These are phyloP conservation scores for Danio aesculapii DNA, from an alignment of 2,797 vertebrate genomes.

Conservation along the genomic window DNA sequence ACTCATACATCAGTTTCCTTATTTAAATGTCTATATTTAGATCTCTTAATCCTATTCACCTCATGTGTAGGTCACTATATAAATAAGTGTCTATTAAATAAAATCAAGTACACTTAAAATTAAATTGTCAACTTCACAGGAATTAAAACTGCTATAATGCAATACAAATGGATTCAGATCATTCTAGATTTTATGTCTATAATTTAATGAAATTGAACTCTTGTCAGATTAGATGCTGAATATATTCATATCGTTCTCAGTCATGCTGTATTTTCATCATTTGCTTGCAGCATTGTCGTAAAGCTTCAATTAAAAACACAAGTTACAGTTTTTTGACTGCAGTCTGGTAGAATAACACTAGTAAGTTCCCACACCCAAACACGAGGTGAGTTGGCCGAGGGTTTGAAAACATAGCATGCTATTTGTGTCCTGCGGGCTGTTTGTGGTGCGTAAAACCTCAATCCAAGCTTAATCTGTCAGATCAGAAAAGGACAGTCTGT, in stretches of 20 bases:
- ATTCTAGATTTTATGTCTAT: no score
- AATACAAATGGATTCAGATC: no score
- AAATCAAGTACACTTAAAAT: neutral
- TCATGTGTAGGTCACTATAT: neutral
- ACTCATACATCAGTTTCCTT: neutral
- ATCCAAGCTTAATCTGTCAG: slow-evolving; percentile 78
- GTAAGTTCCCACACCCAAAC: neutral
- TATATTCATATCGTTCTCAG: no score
- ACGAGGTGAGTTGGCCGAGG: slow-evolving; percentile 45
- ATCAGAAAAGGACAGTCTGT: slow-evolving; percentile 74
- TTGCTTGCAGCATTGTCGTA: no score
- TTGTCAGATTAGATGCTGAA: no score
- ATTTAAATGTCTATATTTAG: neutral
- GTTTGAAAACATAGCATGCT: slow-evolving; percentile 61
- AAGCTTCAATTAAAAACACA: neutral
- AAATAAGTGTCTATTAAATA: neutral
- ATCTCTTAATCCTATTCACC: neutral
- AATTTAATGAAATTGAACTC: no score
- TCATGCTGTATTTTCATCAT: no score
- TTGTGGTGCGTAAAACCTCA: slow-evolving; percentile 70
- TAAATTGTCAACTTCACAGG: no score
- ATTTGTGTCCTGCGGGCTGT: slow-evolving; percentile 67
- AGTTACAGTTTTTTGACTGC: neutral
- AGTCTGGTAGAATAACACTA: neutral
- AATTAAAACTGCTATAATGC: neutral